Evolutionary conservation across 2,113 vertebrate species (phyloP).

Genomic region (Oreotrochilus melanogaster): DNA sequence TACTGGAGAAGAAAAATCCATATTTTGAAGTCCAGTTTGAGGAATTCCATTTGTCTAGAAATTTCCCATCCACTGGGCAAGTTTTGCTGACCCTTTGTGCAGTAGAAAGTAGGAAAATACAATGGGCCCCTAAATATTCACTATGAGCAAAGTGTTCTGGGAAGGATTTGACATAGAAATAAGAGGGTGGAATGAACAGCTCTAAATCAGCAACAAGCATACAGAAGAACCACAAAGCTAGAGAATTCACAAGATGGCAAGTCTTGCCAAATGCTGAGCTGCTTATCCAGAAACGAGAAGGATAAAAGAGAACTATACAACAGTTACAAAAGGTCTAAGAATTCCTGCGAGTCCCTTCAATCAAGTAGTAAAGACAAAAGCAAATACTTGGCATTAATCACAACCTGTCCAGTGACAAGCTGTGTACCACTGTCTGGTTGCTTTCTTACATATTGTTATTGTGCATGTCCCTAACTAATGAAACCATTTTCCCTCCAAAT

Average conservation of each 20-base stretch:
- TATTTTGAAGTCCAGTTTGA: background rate
- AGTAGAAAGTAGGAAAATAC: background rate
- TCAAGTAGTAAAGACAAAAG: background rate
- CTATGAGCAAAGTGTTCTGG: background rate
- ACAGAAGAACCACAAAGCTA: background rate
- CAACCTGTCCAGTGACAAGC: background rate
- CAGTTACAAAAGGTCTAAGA: background rate
- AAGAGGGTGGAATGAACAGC: background rate
- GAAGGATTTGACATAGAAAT: background rate
- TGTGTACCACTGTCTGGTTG: background rate
- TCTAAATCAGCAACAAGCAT: background rate
- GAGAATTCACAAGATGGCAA: background rate
- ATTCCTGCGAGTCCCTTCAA: background rate
- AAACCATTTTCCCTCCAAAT: background rate
- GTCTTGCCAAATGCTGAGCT: background rate
- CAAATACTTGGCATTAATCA: background rate
- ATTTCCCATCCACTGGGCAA: background rate
- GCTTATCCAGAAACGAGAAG: background rate
- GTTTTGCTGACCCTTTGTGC: background rate
- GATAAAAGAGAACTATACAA: background rate
- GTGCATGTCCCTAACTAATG: accelerated
- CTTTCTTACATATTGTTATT: background rate
- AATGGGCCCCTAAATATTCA: background rate
- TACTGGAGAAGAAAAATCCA: accelerated
- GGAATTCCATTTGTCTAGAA: background rate